A percentile compares a stretch with the other conserved stretches of the same genome.
Evolutionary conservation across 2,797 vertebrate species (phyloP).

Genomic region (Takifugu rubripes): DNA sequence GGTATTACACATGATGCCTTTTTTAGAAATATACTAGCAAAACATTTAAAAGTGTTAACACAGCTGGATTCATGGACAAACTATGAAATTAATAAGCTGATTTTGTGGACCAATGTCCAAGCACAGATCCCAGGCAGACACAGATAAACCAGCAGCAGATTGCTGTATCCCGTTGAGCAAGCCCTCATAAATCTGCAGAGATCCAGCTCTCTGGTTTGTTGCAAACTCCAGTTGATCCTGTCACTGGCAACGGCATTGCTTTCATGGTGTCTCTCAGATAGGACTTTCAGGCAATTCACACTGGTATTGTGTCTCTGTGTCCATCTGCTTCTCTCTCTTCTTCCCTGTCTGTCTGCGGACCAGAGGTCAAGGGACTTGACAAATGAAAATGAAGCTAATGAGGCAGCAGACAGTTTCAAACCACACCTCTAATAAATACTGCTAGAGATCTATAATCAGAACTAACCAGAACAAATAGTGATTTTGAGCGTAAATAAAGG

Average conservation of each 20-base stretch:
- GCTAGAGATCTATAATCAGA: no score
- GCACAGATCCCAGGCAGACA: conserved; percentile 35
- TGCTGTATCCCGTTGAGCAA: conserved; percentile 70
- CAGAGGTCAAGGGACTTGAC: conserved; percentile 4
- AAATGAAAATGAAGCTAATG: no score
- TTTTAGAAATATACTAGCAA: background rate
- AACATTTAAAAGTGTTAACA: conserved; percentile 5
- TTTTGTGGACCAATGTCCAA: conserved; percentile 44
- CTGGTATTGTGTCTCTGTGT: conserved; percentile 1
- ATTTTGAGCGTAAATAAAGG: no score
- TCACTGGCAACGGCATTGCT: conserved; percentile 50
- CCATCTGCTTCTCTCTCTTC: no score
- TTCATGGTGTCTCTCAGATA: conserved; percentile 52
- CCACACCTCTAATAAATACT: no score
- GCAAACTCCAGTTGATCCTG: conserved; percentile 62
- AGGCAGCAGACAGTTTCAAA: no score
- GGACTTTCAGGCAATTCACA: conserved; percentile 31
- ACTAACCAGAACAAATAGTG: no score
- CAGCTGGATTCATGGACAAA: conserved; percentile 34
- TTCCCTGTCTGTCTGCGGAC: background rate
- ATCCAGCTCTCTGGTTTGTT: conserved; percentile 51
- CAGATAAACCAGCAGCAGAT: conserved; percentile 67
- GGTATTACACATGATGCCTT: no score
- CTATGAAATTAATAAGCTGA: conserved; percentile 43
- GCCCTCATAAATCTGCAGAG: conserved; percentile 59